Percentiles rank a stretch among this genome's conserved stretches.
Evolutionary conservation across 1,140 invertebrate species (phyloP).

Genomic region (Gerris buenoi): DNA sequence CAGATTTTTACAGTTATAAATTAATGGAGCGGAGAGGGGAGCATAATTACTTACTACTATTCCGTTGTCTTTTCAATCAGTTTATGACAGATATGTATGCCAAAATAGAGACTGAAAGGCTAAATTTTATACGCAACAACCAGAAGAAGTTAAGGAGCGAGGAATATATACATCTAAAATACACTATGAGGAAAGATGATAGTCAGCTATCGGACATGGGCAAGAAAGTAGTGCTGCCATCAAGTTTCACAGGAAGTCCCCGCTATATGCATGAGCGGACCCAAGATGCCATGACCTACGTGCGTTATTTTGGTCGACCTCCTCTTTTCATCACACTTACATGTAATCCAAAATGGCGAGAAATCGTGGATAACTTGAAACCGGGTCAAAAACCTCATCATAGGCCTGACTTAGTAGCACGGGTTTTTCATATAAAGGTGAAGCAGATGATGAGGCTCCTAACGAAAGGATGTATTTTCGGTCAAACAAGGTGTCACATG

Average conservation of each 20-base stretch:
- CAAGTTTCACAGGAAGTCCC: conserved; percentile 29
- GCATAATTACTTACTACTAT: neutral
- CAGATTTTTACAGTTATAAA: conserved; percentile 29
- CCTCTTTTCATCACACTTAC: conserved; percentile 31
- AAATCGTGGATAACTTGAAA: conserved; percentile 14
- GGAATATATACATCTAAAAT: conserved; percentile 24
- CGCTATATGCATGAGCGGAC: conserved; percentile 30
- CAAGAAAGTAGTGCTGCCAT: conserved; percentile 26
- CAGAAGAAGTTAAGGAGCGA: too few relatives aligned
- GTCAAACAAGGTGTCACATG: conserved; percentile 20
- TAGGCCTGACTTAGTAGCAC: conserved; percentile 18
- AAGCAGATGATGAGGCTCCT: conserved; percentile 6
- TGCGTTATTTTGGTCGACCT: conserved; percentile 27
- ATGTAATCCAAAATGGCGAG: conserved; percentile 20
- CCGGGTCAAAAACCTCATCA: neutral
- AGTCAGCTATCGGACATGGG: conserved; percentile 16
- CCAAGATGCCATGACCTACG: conserved; percentile 33
- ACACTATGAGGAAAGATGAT: conserved; percentile 21
- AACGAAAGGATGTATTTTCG: conserved; percentile 8
- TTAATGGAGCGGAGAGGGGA: conserved; percentile 26
- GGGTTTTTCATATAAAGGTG: conserved; percentile 5
- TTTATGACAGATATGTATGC: conserved; percentile 20
- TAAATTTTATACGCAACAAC: too few relatives aligned
- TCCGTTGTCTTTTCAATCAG: conserved; percentile 28
- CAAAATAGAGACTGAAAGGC: conserved; percentile 3